Evolutionary conservation across 2,888 invertebrate genomes (phyloP).

Genomic region (Apamea monoglypha): DNA sequence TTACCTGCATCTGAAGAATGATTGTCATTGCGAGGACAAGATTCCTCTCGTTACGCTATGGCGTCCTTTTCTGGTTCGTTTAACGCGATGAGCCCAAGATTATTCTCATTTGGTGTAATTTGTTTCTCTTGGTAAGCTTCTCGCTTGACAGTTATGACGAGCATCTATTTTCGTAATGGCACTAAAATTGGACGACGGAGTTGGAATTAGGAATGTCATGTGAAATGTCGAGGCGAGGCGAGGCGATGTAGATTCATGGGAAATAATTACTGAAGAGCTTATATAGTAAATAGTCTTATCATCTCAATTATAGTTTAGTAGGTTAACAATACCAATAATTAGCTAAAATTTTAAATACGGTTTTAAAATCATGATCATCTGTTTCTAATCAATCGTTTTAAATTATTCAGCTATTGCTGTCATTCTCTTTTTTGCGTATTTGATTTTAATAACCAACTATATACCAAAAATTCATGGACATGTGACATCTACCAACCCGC

Average conservation of each 20-base stretch:
- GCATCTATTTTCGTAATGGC: conserved; percentile 60
- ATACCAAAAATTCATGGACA: no score
- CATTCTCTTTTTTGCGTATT: background rate
- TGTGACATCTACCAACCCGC: no score
- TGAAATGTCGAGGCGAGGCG: conserved; percentile 28
- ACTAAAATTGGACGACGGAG: conserved; percentile 43
- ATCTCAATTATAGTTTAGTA: background rate
- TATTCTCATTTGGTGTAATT: conserved; percentile 76
- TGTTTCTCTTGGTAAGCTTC: conserved; percentile 69
- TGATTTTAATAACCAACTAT: conserved; percentile 1
- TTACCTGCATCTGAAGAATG: conserved; percentile 69
- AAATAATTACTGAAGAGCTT: background rate
- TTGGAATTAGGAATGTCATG: conserved; percentile 33
- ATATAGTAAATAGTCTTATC: background rate
- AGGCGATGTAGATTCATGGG: background rate
- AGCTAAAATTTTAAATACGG: background rate
- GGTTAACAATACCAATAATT: background rate
- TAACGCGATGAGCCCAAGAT: conserved; percentile 71
- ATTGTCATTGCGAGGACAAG: conserved; percentile 70
- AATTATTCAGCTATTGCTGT: background rate
- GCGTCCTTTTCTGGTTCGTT: conserved; percentile 75
- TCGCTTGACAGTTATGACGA: conserved; percentile 68
- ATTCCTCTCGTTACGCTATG: conserved; percentile 67
- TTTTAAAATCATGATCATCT: background rate
- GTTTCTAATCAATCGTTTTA: background rate